Base-by-base conservation (phyloP, 2,888 invertebrate species). In the Alloplasta piceator region DNA sequence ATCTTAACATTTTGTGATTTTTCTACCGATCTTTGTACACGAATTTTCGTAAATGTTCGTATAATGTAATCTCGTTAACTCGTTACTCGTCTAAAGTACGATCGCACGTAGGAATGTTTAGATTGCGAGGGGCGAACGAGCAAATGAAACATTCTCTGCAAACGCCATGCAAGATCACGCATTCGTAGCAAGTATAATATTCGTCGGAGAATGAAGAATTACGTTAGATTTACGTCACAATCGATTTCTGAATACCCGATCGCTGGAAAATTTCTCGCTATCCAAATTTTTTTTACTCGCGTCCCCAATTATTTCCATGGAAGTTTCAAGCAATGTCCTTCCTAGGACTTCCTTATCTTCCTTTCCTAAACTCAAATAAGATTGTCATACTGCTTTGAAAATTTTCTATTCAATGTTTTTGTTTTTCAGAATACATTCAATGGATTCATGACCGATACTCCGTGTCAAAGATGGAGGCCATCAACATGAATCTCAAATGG, bases 21-120 rank as follows among this genome's bases (percentile, higher is more conserved):
- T 75, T 14, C 52, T 52, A 10, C 12, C 48, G 63, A 12, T 39
- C 52, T 55, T 70, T 61, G 10, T 14, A 4, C 39, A 52, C 55
- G 6, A 7, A 9, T 4, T 50, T 56, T 76, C 41, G 2, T 9
- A 10, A 38, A 4, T 64, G 9, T 36, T 38, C 26, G 26, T n/a
- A 10, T 6, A 63, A 55, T 43, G 7, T 16, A 7, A 7, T 6
- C 6, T 12, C 5, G 1, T 14, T 9, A 9, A 0, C 14, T 39
- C n/a, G 46, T 38, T 4, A 4, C 6, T 12, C 1, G 41, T 0
- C 16, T n/a, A 0, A 5, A 41, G 55, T 0, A 16, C n/a, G 9
- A 12, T 36, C 41, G 12, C 14, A 66, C 58, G 58, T 58, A 14
- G 66, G 7, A 26, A 78, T 78, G 71, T 71, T 50, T 26, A 26